Base-by-base conservation (phyloP, 2,888 invertebrate species). In the Scelioninae gen. 1 region DNA sequence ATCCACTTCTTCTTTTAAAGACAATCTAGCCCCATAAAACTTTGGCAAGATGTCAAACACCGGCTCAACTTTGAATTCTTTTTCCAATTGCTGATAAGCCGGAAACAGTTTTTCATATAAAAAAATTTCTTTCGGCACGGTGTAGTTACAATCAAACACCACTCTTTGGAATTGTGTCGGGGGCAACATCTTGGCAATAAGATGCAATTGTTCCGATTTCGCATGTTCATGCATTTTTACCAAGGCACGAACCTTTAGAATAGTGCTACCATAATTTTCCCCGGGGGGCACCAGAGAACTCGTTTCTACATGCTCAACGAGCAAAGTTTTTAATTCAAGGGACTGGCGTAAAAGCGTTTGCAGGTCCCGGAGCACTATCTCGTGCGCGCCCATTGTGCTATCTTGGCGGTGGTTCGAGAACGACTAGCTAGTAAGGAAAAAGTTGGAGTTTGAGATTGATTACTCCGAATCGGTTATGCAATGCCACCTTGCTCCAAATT, bases 261-360 rank as follows among this genome's bases (percentile, higher is more conserved):
- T 94, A 0, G 94, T 91, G 85, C 95, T 95, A 1, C 95, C 95
- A 87, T 95, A 95, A 87, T 95, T 95, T 86, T 95, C 95, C 0
- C 95, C 95, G 0, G 93, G 93, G 15, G 93, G 93, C 9, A 91
- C 43, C 9, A 91, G 51, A 3, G 68, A 58, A 13, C 83, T 63
- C 0, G 85, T 85, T 1, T 83, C 82, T 34, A 86, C 90, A 56
- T 86, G 84, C 4, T 86, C 77, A 9, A 91, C 87, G 6, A 84
- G 56, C 4, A 91, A 4, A 0, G 72, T 69, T 0, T 80, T 16
- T 4, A 87, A 65, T 0, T 85, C 88, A 4, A 91, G 74, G 11
- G 69, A 85, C 13, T 84, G 84, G 0, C 84, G 85, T 1, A 92
- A 62, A 9, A 92, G 40, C 0, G 89, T 83, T 45, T 91, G 86